Percentiles rank a stretch among this genome's conserved stretches.
phyloP scores from a whole-genome alignment of 2,113 vertebrate species.

The Passer domesticus region DNA sequence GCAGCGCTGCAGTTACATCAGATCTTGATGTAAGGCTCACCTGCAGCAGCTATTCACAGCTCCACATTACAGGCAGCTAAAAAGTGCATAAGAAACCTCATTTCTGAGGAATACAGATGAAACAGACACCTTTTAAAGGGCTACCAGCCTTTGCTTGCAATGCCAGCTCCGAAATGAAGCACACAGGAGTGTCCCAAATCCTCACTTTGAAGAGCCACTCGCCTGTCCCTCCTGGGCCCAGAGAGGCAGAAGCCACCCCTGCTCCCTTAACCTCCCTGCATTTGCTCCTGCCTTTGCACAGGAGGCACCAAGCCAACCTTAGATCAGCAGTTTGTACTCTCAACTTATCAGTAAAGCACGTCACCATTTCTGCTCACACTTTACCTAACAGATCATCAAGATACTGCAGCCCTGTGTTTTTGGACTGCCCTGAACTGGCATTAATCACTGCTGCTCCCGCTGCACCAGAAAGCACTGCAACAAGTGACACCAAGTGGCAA shows the following conservation, averaged over 20 bases:
- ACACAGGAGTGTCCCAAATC: neutral
- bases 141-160: neutral
- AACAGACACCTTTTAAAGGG: neutral
- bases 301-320: neutral
- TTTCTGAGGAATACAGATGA: neutral
- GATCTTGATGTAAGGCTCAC: neutral
- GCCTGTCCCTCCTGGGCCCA: neutral
- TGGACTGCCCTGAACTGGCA: neutral
- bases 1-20: neutral
- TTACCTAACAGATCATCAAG: neutral
- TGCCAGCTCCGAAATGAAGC: neutral
- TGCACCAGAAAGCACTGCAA: neutral
- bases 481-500: neutral
- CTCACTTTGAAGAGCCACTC: neutral
- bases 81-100: neutral
- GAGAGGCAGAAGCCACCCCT: neutral
- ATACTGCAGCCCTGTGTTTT: neutral
- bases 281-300: neutral
- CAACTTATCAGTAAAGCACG: rapidly evolving
- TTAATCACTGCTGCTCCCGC: rapidly evolving
- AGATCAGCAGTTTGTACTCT: neutral
- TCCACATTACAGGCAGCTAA: neutral
- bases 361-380: neutral
- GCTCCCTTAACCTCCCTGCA: neutral
- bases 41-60: neutral